A percentile compares a stretch with the other conserved stretches of the same genome.
phyloP scores from a whole-genome alignment of 2,113 vertebrate genomes.

The Apeltes quadracus region DNA sequence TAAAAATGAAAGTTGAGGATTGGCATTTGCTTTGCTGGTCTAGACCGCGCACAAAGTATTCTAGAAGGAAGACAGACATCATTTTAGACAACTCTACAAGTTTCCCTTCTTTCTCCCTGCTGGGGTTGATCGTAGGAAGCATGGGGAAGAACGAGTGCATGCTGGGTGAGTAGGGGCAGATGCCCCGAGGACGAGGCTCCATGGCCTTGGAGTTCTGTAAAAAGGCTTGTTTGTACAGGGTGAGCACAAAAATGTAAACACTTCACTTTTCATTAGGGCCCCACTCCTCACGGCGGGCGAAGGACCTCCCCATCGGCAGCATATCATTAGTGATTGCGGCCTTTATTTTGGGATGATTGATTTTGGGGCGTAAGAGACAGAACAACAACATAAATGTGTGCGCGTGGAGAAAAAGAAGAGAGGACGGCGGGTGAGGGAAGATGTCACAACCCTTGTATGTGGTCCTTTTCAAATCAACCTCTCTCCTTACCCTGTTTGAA shows the following conservation, averaged over 20 bases:
- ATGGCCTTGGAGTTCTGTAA: constrained; percentile 41
- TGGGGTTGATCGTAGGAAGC: not conserved
- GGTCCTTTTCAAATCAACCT: constrained; percentile 26
- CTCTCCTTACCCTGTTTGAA: constrained; percentile 45
- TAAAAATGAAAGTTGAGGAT: too few species aligned
- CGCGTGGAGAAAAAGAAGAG: not conserved
- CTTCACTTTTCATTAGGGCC: constrained; percentile 67
- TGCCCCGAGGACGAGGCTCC: constrained; percentile 24
- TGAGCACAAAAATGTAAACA: constrained; percentile 72
- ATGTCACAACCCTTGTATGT: constrained; percentile 14
- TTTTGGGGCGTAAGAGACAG: constrained; percentile 12
- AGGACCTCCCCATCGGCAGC: constrained; percentile 43
- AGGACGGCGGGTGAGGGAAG: not conserved
- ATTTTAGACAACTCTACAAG: too few species aligned
- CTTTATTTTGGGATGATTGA: constrained; percentile 28
- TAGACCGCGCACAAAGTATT: too few species aligned
- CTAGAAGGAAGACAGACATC: too few species aligned
- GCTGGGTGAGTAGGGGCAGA: not conserved
- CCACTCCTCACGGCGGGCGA: constrained; percentile 35
- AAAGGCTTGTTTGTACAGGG: constrained; percentile 71
- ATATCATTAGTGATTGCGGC: constrained; percentile 57
- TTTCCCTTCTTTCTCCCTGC: constrained; percentile 1
- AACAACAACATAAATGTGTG: constrained; percentile 41
- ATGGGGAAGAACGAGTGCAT: not conserved
- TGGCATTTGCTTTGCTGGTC: too few species aligned